Evolutionary conservation across 2,113 vertebrate species (phyloP), one percentile per base, ranked within the genome.

Genomic region (Sebastes fasciatus): DNA sequence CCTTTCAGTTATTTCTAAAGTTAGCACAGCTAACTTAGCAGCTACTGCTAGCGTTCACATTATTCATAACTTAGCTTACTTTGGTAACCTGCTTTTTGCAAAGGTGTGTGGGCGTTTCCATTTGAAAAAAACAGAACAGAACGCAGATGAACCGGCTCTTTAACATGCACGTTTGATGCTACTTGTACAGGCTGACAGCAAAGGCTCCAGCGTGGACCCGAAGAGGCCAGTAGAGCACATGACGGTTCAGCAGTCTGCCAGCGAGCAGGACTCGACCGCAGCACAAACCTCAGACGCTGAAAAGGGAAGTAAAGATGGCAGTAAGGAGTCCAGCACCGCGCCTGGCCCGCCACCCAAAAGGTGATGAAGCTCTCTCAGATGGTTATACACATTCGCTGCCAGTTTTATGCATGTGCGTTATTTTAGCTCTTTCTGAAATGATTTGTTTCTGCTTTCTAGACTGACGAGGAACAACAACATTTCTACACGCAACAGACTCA

Each of bases 401-500:
- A 6, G 12, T 34, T 9, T 26, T 62, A 1, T 40, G 1, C 23
- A 6, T 64, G 0, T 42, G 14, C 2, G 1, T 48, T 16, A 8
- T 42, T 13, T 67, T 60, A 40, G 10, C 5, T 26, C 4, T 7
- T 4, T 1, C 7, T 67, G 4, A 48, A 11, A 45, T 48, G 5
- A 0, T 63, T 65, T 52, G 43, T 60, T 55, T 71, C 70, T 83
- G 1, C 8, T 34, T 85, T 89, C 10, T 48, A 94, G 94, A 48
- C 23, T 9, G 14, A 74, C 62, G 7, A 67, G 58, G 8, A 92
- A 49, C 80, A 89, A 82, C 7, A 90, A 74, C 17, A 74, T 94
- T 48, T 62, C 87, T 13, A 43, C 82, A 2, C 2, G 0, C 0
- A 81, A 91, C 8, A 92, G 90, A 0, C 70, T 99, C 63, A 95